phyloP scores from a whole-genome alignment of 1,140 invertebrate species.

The Drosophila melanogaster region Release_6_plus_ISO1_MT NT_037436.4:8583501-8584000 shows the following conservation, averaged over 20 bases:
- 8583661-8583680: conserved; percentile 2
- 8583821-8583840: conserved; percentile 19
- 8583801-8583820: conserved; percentile 72
- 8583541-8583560: conserved; percentile 65
- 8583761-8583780: conserved; percentile 73
- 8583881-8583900: conserved; percentile 42
- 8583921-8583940: conserved; percentile 63
- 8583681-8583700: not conserved
- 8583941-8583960: not conserved
- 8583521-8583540: conserved; percentile 42
- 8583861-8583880: conserved; percentile 36
- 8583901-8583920: conserved; percentile 44
- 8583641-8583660: conserved; percentile 28
- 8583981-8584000: conserved; percentile 21
- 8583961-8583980: not conserved
- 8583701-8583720: conserved; percentile 24
- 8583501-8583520: conserved; percentile 32
- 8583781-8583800: conserved; percentile 32
- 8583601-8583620: conserved; percentile 49
- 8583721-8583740: conserved; percentile 76
- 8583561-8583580: conserved; percentile 84
- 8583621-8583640: conserved; percentile 52
- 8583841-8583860: conserved; percentile 36
- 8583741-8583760: conserved; percentile 76
- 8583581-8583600: conserved; percentile 82